Evolutionary conservation across 2,113 vertebrate genomes (phyloP).

Genomic region (Mus spicilegus): DNA sequence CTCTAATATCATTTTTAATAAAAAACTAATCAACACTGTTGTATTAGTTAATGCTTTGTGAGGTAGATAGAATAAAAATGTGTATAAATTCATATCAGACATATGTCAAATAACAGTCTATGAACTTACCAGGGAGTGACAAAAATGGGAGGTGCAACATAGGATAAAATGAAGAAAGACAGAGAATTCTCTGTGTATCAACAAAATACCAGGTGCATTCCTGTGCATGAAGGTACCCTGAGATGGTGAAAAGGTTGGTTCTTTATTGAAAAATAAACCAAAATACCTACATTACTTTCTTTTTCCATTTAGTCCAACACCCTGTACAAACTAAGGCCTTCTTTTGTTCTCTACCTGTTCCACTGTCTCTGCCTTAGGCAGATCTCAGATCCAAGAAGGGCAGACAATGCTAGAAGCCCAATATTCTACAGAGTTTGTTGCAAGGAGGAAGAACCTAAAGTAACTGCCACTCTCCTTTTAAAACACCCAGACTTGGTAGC

Average conservation of each 20-base stretch:
- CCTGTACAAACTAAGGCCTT: background rate
- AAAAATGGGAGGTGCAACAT: background rate
- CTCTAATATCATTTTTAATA: background rate
- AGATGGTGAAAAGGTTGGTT: background rate
- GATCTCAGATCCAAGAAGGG: background rate
- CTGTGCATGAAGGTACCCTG: background rate
- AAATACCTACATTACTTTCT: background rate
- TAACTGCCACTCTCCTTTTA: background rate
- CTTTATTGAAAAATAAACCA: background rate
- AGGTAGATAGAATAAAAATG: background rate
- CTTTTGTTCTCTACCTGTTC: background rate
- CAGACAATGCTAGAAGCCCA: background rate
- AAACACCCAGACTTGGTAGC: fast-evolving
- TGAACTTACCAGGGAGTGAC: background rate
- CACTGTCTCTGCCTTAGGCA: background rate
- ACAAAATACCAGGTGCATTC: background rate
- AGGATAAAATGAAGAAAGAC: background rate
- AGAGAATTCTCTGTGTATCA: background rate
- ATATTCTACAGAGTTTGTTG: background rate
- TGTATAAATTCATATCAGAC: background rate
- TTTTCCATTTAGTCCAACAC: background rate
- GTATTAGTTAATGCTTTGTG: background rate
- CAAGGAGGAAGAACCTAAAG: background rate
- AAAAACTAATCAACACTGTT: background rate
- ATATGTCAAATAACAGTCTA: background rate